A percentile compares a stretch with the other conserved stretches of the same genome.
These are phyloP conservation scores for Bombus fervidus DNA, from an alignment of 1,140 invertebrate species.

Conservation along the genomic window DNA sequence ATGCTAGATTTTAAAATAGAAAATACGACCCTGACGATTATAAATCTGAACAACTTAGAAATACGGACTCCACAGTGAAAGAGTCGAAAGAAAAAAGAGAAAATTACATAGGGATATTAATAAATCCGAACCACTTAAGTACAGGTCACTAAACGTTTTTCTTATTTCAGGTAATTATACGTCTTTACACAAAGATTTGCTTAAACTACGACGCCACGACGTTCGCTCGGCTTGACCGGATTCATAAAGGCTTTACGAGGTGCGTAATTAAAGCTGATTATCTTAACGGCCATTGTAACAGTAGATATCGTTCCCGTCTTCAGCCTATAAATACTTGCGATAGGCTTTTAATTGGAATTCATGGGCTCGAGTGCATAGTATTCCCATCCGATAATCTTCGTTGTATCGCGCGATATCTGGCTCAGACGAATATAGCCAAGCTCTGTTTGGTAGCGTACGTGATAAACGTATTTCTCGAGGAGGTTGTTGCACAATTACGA, in stretches of 20 bases:
- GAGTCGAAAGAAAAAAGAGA: too few relatives aligned
- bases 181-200: background rate
- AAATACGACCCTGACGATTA: too few relatives aligned
- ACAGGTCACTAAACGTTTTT: background rate
- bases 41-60: too few relatives aligned
- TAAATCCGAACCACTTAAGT: too few relatives aligned
- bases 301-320: slow-evolving; percentile 45
- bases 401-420: slow-evolving; percentile 36
- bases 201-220: background rate
- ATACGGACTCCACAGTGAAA: too few relatives aligned
- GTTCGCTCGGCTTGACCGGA: background rate
- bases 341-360: slow-evolving; percentile 52
- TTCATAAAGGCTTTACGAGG: slow-evolving; percentile 56
- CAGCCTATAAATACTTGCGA: slow-evolving; percentile 52
- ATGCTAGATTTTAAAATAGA: too few relatives aligned
- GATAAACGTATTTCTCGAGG: slow-evolving; percentile 33
- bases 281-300: slow-evolving; percentile 56
- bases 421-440: background rate
- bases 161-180: slow-evolving; percentile 36
- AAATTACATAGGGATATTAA: too few relatives aligned
- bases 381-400: slow-evolving; percentile 40
- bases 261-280: slow-evolving; percentile 64
- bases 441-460: slow-evolving; percentile 2
- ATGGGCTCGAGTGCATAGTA: slow-evolving; percentile 29
- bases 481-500: slow-evolving; percentile 26